A percentile compares a stretch with the other conserved stretches of the same genome.
Evolutionary conservation across 30 jellyfish, hydroid and myxozoan genomes (phyloP).

Genomic region (Hydractinia echinata): DNA sequence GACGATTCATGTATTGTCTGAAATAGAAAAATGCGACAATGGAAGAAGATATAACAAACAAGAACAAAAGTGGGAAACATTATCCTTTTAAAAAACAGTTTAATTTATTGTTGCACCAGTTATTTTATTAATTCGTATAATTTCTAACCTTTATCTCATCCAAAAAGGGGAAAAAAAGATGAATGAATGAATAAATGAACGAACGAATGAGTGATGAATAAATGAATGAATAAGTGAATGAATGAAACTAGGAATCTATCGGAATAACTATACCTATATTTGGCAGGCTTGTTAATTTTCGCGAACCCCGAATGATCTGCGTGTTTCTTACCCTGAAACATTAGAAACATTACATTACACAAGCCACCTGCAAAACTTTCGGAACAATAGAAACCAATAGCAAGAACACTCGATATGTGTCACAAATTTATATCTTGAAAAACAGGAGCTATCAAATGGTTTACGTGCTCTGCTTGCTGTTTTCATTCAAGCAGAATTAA

Average conservation of each 20-base stretch:
- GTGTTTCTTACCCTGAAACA: constrained; percentile 42
- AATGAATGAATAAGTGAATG: too few relatives aligned
- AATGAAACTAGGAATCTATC: background rate
- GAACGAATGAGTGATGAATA: too few relatives aligned
- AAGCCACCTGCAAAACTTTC: background rate
- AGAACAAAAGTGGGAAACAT: background rate
- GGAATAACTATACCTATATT: constrained; percentile 49
- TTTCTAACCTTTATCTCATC: too few relatives aligned
- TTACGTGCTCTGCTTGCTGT: too few relatives aligned
- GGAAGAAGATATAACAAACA: background rate
- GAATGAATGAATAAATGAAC: too few relatives aligned
- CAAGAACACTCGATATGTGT: background rate
- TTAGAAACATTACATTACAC: background rate
- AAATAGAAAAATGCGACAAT: background rate
- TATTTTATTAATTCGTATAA: background rate
- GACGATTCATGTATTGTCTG: constrained; percentile 97
- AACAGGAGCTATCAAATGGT: too few relatives aligned
- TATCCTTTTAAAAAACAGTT: background rate
- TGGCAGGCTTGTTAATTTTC: constrained; percentile 50
- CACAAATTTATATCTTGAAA: too few relatives aligned
- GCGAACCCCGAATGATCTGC: constrained; percentile 65
- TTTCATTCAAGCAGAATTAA: too few relatives aligned
- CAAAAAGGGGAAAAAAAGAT: background rate
- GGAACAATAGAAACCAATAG: too few relatives aligned
- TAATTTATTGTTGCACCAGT: background rate